A percentile compares a stretch with the other conserved stretches of the same genome.
Evolutionary conservation across 2,797 vertebrate genomes (phyloP).

Genomic region (Ctenopoma multispine): DNA sequence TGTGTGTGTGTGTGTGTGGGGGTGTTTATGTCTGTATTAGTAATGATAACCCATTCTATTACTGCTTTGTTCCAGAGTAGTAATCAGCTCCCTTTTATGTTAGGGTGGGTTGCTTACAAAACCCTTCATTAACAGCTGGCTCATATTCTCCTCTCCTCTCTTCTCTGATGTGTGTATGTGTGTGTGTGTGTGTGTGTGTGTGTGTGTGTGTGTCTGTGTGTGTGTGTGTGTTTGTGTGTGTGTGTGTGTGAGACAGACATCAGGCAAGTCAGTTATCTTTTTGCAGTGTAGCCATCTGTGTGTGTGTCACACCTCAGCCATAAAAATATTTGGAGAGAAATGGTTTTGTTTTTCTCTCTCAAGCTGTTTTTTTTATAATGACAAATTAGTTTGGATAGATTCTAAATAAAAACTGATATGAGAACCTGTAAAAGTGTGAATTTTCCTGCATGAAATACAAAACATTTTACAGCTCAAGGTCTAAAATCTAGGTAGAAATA

Average conservation of each 20-base stretch:
- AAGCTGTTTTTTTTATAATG: not conserved
- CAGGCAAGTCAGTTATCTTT: constrained; percentile 23
- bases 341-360: not conserved
- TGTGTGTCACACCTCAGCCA: constrained; percentile 7
- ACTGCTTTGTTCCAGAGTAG: constrained; percentile 53
- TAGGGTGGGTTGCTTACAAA: constrained; percentile 58
- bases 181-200: not conserved
- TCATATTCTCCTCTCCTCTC: constrained; percentile 27
- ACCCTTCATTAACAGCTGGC: constrained; percentile 59
- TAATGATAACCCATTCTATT: constrained; percentile 25
- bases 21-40: constrained; percentile 26
- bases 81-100: constrained; percentile 64
- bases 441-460: not conserved
- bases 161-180: constrained; percentile 24
- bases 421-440: not conserved
- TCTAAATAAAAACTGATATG: not conserved
- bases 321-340: constrained; percentile 9
- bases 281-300: not conserved
- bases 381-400: not conserved
- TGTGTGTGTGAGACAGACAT: constrained; percentile 18
- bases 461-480: not conserved
- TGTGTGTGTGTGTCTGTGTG: constrained; percentile 1
- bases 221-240: not conserved
- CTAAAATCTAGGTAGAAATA: not conserved
- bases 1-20: not conserved